Evolutionary conservation across 2,888 invertebrate species (phyloP), one percentile per base, ranked within the genome.

Genomic region (Machimus atricapillus): DNA sequence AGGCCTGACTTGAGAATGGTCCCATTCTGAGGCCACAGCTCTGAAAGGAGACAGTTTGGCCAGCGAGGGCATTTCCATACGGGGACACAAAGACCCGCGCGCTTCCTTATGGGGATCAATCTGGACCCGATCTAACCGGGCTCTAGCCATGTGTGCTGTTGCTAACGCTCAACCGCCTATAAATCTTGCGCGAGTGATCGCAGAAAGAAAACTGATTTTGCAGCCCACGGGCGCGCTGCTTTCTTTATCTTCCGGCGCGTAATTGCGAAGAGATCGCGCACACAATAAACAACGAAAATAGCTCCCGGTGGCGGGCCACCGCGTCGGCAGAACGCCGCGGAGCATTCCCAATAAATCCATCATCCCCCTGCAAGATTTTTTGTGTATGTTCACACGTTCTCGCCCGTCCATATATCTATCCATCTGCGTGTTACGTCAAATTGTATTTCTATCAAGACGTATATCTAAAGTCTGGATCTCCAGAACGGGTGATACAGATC

Each of bases 341-440:
- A 86, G 86, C 88, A 88, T 86, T 87, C 86, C 87, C 85, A 88
- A 88, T 88, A 88, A 88, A 88, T 88, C 88, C 83, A 88, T 88
- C 88, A 88, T 86, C 87, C 86, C 79, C 37, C 46, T 85, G 74
- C 87, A 87, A 88, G 88, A 83, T 87, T 87, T 87, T 87, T 85
- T 88, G 86, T 76, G 23, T 86, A 85, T 85, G 74, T 82, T 85
- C 85, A 74, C 85, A 74, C 85, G 31, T 83, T 66, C 40, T 12
- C 82, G 40, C 43, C 46, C 74, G 74, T 82, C 40, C 85, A 85
- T 85, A 85, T 85, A 85, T 85, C 85, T 85, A 85, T 85, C 85
- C 85, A 43, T 85, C 85, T 37, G 74, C 74, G 31, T 85, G 85
- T 85, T 85, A 74, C 52, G 85, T 73, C 74, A 85, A 85, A 73